A percentile compares a stretch with the other conserved stretches of the same genome.
Evolutionary conservation across 2,888 invertebrate genomes (phyloP).

Genomic region (Cheilosia scutellata): DNA sequence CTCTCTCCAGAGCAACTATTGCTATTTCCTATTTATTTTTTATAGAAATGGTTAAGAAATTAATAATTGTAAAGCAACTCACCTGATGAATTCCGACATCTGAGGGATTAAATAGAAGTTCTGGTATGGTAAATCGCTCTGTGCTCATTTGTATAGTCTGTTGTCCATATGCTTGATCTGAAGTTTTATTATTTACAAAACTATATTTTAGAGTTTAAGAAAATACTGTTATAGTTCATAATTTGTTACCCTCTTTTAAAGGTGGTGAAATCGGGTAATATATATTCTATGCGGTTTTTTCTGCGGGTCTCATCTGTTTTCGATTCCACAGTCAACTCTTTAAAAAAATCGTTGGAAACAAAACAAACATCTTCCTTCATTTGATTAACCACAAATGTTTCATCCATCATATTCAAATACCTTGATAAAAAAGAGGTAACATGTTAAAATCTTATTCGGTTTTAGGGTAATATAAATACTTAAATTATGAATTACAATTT

Average conservation of each 20-base stretch:
- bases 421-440: conserved; percentile 80
- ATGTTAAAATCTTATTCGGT: no score
- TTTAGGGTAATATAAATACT: no score
- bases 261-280: conserved; percentile 97
- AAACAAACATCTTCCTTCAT: conserved; percentile 99
- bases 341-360: conserved; percentile 92
- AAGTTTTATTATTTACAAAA: conserved; percentile 43
- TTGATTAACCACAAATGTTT: conserved; percentile 99
- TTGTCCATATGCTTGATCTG: conserved; percentile 84
- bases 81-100: conserved; percentile 96
- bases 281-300: conserved; percentile 92
- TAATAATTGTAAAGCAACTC: conserved; percentile 79
- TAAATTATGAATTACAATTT: background rate
- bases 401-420: conserved; percentile 99
- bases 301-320: conserved; percentile 85
- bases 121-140: conserved; percentile 97
- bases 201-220: background rate
- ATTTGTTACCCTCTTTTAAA: conserved; percentile 90
- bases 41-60: no score
- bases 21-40: no score
- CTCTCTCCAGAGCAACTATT: no score
- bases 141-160: conserved; percentile 95
- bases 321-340: conserved; percentile 89
- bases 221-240: background rate
- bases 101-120: conserved; percentile 96